Percentiles rank a stretch among this genome's conserved stretches.
Evolutionary conservation across 2,888 invertebrate genomes (phyloP).

Genomic region (Thereva unica): DNA sequence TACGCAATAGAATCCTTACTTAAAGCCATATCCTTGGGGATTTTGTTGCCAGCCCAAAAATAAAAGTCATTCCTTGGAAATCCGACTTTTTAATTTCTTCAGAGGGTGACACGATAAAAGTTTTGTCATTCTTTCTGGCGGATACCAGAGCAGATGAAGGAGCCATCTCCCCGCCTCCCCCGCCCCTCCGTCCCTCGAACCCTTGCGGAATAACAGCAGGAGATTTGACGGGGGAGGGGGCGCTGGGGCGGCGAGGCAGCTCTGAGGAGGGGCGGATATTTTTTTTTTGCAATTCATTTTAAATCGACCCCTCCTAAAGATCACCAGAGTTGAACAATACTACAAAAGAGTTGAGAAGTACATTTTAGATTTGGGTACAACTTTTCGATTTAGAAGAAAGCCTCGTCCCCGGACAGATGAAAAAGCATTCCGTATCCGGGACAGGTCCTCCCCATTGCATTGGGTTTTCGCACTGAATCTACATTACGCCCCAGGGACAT

Average conservation of each 20-base stretch:
- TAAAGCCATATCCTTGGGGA: no score
- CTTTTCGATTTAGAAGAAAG: conserved; percentile 19
- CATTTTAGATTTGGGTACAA: conserved; percentile 16
- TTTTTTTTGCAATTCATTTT: conserved; percentile 30
- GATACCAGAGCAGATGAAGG: no score
- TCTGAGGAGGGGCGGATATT: no score
- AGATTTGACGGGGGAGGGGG: not conserved
- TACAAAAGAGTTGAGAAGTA: conserved; percentile 25
- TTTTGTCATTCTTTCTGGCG: conserved; percentile 19
- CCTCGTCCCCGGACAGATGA: not conserved
- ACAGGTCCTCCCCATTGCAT: conserved; percentile 12
- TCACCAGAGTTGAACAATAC: conserved; percentile 27
- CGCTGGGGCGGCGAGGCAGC: no score
- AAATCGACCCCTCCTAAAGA: conserved; percentile 16
- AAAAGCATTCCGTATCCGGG: conserved; percentile 14
- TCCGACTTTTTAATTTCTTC: conserved; percentile 38
- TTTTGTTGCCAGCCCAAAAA: conserved; percentile 5
- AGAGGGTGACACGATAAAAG: conserved; percentile 28
- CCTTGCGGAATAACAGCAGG: conserved; percentile 11
- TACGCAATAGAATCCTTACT: no score
- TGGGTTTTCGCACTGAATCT: conserved; percentile 15
- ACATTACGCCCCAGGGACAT: conserved; percentile 20
- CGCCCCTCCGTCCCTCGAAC: not conserved
- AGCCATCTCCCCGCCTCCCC: no score
- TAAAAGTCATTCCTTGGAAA: conserved; percentile 29